phyloP scores from a whole-genome alignment of 2,888 invertebrate species.

The Hydraecia micacea region DNA sequence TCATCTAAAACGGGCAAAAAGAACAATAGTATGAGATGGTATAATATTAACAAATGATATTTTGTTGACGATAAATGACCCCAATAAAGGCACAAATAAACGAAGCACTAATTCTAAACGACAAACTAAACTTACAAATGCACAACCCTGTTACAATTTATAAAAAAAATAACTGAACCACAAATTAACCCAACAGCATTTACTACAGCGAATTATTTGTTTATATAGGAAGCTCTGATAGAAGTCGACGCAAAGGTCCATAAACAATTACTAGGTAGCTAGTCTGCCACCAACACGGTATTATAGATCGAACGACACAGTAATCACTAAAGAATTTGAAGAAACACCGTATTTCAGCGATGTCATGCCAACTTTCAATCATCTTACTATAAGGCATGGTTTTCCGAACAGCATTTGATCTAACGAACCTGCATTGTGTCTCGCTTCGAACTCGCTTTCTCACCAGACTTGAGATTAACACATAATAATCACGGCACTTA shows the following conservation, averaged over 20 bases:
- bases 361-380: constrained; percentile 85
- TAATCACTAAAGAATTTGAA: constrained; percentile 58
- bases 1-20: background rate
- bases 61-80: constrained; percentile 14
- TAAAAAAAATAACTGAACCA: background rate
- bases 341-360: constrained; percentile 73
- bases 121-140: constrained; percentile 28
- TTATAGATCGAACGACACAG: constrained; percentile 58
- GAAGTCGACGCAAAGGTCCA: constrained; percentile 83
- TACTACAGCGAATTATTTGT: constrained; percentile 66
- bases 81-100: constrained; percentile 40
- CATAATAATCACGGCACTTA: constrained; percentile 73
- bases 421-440: constrained; percentile 79
- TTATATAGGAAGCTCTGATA: constrained; percentile 78
- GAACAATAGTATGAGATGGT: background rate
- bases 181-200: constrained; percentile 47
- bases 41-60: background rate
- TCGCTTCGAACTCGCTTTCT: constrained; percentile 76
- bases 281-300: constrained; percentile 71
- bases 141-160: constrained; percentile 17
- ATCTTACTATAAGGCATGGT: constrained; percentile 84
- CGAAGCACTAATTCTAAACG: constrained; percentile 24
- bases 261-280: constrained; percentile 76
- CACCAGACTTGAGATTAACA: constrained; percentile 76
- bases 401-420: constrained; percentile 77